These are phyloP conservation scores for Portevinia maculata DNA, from an alignment of 2,888 invertebrate species.

Conservation along the genomic window DNA sequence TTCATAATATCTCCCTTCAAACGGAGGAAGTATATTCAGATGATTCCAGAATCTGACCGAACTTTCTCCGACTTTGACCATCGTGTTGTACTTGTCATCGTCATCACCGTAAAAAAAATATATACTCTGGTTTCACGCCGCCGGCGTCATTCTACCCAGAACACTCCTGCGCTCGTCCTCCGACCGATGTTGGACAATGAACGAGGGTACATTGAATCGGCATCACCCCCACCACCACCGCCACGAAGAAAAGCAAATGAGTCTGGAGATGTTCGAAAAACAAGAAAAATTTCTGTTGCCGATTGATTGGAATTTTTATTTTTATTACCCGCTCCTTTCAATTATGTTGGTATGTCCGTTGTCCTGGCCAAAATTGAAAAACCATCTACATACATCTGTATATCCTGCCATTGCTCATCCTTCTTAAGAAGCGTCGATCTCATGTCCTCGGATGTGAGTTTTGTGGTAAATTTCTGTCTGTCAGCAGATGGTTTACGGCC, in stretches of 20 bases:
- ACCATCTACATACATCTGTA: conserved; percentile 29
- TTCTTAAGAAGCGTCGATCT: conserved; percentile 39
- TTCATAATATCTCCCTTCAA: conserved; percentile 68
- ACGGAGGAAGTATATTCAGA: conserved; percentile 55
- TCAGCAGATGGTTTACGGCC: conserved; percentile 69
- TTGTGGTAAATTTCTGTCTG: conserved; percentile 72
- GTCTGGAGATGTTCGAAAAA: conserved; percentile 65
- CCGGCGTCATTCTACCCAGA: conserved; percentile 54
- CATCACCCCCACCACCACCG: conserved; percentile 18
- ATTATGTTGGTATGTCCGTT: conserved; percentile 43
- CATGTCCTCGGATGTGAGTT: background rate
- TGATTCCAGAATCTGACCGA: conserved; percentile 66
- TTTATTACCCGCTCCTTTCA: conserved; percentile 45
- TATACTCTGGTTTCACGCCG: conserved; percentile 69
- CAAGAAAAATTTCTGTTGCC: conserved; percentile 74
- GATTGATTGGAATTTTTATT: conserved; percentile 74
- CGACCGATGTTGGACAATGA: conserved; percentile 18
- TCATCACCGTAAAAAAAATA: conserved; percentile 58
- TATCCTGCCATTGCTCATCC: conserved; percentile 54
- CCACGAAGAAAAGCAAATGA: conserved; percentile 50
- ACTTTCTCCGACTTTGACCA: conserved; percentile 62
- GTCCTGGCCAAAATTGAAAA: conserved; percentile 66
- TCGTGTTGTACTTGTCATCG: conserved; percentile 42
- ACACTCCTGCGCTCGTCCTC: conserved; percentile 44
- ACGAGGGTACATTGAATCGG: conserved; percentile 48